Base-by-base conservation (phyloP, 2,113 vertebrate species). In the Syngnathus floridae region DNA sequence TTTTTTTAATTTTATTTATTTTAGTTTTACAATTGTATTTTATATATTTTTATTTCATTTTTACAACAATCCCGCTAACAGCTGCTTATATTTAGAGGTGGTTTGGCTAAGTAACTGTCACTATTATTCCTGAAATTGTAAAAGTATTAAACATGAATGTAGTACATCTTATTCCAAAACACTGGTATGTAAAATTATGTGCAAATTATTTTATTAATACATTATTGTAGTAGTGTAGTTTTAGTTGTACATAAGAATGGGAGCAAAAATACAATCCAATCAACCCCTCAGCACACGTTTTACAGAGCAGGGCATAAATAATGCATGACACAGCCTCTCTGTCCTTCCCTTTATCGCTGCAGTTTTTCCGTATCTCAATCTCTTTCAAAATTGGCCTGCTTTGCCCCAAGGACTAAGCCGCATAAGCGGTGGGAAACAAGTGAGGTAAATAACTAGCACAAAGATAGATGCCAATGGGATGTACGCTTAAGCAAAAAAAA, bases 271-370 rank as follows among this genome's bases (percentile, higher is more conserved):
- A 43, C 65, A 58, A 45, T 31, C 62, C 16, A 63, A 45, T 57
- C 38, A 58, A n/a, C 38, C 58, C 31, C 14, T 65, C 35, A 58
- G 35, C 46, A 3, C 11, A 35, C 60, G 67, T 64, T 55, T 46
- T 57, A 57, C 67, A 1, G 31, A 66, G 62, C 13, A 70, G 16
- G 36, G 64, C 64, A 78, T 83, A 61, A 83, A 84, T 83, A 77
- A 86, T 83, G 77, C 61, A 82, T 66, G 14, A 37, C 58, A 62
- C 71, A 19, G 62, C 10, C 43, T 51, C 57, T 63, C 59, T 45
- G 14, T 11, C 48, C 71, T 68, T 58, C 51, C 49, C 59, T 71
- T 82, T 75, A 79, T 86, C 73, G 65, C 71, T 76, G 41, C 38
- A 35, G 69, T 64, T 70, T 75, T 74, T 65, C 70, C 45, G 0